phyloP scores from a whole-genome alignment of 2,113 vertebrate species.

The Tenrec ecaudatus region DNA sequence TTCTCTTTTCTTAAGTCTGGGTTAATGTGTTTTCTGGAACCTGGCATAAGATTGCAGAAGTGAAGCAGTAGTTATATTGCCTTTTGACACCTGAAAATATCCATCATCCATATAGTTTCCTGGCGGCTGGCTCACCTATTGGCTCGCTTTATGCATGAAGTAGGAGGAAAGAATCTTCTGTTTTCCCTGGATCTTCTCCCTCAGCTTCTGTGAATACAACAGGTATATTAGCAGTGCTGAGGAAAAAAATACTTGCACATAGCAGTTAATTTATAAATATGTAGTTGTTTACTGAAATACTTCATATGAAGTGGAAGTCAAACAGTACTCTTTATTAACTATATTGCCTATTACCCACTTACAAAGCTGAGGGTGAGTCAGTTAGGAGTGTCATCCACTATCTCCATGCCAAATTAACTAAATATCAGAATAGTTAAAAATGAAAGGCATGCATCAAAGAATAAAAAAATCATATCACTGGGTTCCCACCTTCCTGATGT shows the following conservation, averaged over 20 bases:
- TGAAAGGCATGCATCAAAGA: no score
- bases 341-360: background rate
- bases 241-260: no score
- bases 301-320: background rate
- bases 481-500: no score
- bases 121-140: background rate
- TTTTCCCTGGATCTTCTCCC: background rate
- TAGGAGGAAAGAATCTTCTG: background rate
- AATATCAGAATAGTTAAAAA: background rate
- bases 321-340: slow-evolving; percentile 16
- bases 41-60: no score
- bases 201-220: background rate
- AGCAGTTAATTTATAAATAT: no score
- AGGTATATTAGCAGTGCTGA: background rate
- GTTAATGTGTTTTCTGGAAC: no score
- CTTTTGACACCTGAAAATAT: background rate
- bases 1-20: no score
- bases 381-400: background rate
- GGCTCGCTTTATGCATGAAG: background rate
- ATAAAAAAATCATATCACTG: no score
- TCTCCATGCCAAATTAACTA: background rate
- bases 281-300: no score
- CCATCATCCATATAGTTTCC: no score
- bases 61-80: background rate
- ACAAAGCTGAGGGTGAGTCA: background rate